Percentiles rank a stretch among this genome's conserved stretches.
These are phyloP conservation scores for Vultur gryphus DNA, from an alignment of 2,797 vertebrate genomes.

Conservation along the genomic window DNA sequence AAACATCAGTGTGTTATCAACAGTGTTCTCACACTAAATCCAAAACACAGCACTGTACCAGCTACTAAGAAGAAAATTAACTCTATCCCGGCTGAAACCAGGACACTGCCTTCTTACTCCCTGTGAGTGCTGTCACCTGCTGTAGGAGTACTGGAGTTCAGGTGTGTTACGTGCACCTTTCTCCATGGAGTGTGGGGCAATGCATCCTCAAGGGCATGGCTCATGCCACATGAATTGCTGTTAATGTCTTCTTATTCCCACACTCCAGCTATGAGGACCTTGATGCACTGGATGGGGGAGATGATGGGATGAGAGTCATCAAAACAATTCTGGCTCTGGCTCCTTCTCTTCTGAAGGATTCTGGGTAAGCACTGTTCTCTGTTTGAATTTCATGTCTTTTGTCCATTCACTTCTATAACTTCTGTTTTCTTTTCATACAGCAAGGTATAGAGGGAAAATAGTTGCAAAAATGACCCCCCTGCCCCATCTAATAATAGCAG, in stretches of 20 bases:
- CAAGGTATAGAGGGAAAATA: background rate
- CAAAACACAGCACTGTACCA: too few relatives aligned
- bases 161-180: background rate
- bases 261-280: conserved; percentile 87
- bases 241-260: background rate
- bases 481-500: background rate
- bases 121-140: background rate
- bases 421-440: background rate
- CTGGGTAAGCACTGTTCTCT: conserved; percentile 78
- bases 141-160: background rate
- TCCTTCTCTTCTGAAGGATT: conserved; percentile 78
- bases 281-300: conserved; percentile 87
- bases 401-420: background rate
- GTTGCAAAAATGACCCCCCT: background rate
- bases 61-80: too few relatives aligned
- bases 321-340: conserved; percentile 82
- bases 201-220: background rate
- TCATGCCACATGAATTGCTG: background rate
- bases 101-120: background rate
- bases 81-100: too few relatives aligned
- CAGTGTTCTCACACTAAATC: too few relatives aligned
- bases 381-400: background rate
- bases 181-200: background rate
- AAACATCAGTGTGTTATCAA: too few relatives aligned
- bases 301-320: conserved; percentile 87